Conservation (phyloP, 2,113 vertebrate species). For the Oreochromis aureus region DNA sequence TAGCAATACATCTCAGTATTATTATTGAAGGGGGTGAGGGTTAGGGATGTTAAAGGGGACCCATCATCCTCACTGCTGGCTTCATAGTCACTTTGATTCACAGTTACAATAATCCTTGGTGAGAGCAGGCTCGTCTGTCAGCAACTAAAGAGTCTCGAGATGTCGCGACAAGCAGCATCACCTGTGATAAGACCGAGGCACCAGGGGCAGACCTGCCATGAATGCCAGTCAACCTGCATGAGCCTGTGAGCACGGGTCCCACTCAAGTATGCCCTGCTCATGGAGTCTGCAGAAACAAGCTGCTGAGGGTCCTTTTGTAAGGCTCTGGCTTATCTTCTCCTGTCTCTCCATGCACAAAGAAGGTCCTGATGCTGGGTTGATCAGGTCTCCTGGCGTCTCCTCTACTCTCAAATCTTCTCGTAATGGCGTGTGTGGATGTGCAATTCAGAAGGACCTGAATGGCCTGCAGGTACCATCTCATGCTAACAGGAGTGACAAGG, state of each 20-base stretch:
- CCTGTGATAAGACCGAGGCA: too few species aligned
- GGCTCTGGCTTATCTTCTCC: too few species aligned
- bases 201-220: too few species aligned
- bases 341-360: neutral
- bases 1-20: neutral
- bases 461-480: too few species aligned
- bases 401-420: neutral
- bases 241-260: neutral
- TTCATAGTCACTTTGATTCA: neutral
- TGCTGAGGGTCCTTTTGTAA: too few species aligned
- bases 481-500: too few species aligned
- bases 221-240: neutral
- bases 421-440: neutral
- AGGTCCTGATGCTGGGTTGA: neutral
- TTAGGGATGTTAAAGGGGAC: neutral
- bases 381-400: neutral
- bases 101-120: neutral
- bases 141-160: too few species aligned
- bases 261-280: neutral
- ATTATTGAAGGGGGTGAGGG: neutral
- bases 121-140: too few species aligned
- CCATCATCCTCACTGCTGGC: neutral
- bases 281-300: too few species aligned
- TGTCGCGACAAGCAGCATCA: too few species aligned
- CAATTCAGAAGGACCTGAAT: neutral